phyloP scores from a whole-genome alignment of 2,113 vertebrate genomes.

The Brachyhypopomus occidentalis region DNA sequence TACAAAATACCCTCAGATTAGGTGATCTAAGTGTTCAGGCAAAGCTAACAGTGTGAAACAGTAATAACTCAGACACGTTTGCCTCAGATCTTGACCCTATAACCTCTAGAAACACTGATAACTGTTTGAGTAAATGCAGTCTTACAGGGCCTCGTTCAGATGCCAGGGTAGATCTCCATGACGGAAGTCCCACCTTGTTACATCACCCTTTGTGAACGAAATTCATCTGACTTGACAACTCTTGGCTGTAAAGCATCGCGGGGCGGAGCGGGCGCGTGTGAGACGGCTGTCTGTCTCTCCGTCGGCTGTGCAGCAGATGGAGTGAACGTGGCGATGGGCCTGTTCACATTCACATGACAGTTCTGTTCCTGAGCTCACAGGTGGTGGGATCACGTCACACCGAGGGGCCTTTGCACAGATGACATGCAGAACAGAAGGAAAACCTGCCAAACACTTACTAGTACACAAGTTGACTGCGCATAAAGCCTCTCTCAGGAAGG shows the following conservation, averaged over 20 bases:
- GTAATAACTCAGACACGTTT: too few species aligned
- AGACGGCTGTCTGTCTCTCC: constrained; percentile 8
- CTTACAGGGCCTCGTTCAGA: not conserved
- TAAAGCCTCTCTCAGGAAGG: not conserved
- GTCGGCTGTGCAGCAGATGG: constrained; percentile 24
- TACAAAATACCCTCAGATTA: too few species aligned
- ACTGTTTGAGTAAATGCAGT: too few species aligned
- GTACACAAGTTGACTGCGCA: not conserved
- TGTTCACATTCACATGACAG: constrained; percentile 45
- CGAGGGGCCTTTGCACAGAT: constrained; percentile 18
- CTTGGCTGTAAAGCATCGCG: not conserved
- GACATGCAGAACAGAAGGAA: constrained; percentile 34
- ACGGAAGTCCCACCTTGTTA: not conserved
- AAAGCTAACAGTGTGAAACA: too few species aligned
- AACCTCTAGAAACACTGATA: too few species aligned
- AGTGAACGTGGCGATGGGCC: constrained; percentile 14
- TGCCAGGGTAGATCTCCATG: not conserved
- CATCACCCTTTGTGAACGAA: constrained; percentile 14
- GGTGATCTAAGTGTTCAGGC: too few species aligned
- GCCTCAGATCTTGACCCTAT: too few species aligned
- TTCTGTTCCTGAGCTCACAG: constrained; percentile 24
- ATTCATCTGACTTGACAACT: not conserved
- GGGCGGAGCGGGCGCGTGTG: not conserved
- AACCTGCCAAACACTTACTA: constrained; percentile 10
- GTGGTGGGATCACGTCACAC: constrained; percentile 21